A percentile compares a stretch with the other conserved stretches of the same genome.
These are phyloP conservation scores for Nematostella vectensis DNA, from an alignment of 92 coral and sea anemone species.

Conservation along the genomic window DNA sequence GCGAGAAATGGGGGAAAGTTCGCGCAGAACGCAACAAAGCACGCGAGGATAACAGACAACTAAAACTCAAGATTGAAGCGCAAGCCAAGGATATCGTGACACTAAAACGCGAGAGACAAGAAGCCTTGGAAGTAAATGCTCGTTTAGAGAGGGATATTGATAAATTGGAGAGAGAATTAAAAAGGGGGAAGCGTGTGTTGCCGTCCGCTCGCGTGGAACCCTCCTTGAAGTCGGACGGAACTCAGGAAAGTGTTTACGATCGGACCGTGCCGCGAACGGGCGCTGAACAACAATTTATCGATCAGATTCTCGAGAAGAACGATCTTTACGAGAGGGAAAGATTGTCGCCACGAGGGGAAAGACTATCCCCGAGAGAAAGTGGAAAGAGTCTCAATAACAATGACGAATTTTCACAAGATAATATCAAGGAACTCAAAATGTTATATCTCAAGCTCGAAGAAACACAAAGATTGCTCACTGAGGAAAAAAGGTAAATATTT, in stretches of 20 bases:
- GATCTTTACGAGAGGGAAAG: constrained; percentile 53
- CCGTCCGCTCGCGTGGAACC: constrained; percentile 93
- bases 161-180: constrained; percentile 77
- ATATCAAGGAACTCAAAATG: constrained; percentile 38
- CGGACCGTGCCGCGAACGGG: constrained; percentile 65
- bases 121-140: constrained; percentile 44
- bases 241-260: constrained; percentile 48
- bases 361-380: no score
- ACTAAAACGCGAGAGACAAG: constrained; percentile 71
- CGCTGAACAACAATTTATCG: constrained; percentile 65
- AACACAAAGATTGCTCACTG: constrained; percentile 57
- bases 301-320: constrained; percentile 64
- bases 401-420: constrained; percentile 39
- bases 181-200: constrained; percentile 66
- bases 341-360: constrained; percentile 44
- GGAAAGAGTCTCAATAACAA: constrained; percentile 3
- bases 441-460: constrained; percentile 68
- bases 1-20: constrained; percentile 98
- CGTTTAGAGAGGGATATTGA: constrained; percentile 77
- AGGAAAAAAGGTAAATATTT: constrained; percentile 62
- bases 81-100: constrained; percentile 64
- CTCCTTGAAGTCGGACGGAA: constrained; percentile 46
- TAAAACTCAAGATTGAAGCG: constrained; percentile 76
- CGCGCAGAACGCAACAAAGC: constrained; percentile 95
- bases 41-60: constrained; percentile 76